Evolutionary conservation across 2,888 invertebrate genomes (phyloP).

Genomic region (Phalera bucephala): DNA sequence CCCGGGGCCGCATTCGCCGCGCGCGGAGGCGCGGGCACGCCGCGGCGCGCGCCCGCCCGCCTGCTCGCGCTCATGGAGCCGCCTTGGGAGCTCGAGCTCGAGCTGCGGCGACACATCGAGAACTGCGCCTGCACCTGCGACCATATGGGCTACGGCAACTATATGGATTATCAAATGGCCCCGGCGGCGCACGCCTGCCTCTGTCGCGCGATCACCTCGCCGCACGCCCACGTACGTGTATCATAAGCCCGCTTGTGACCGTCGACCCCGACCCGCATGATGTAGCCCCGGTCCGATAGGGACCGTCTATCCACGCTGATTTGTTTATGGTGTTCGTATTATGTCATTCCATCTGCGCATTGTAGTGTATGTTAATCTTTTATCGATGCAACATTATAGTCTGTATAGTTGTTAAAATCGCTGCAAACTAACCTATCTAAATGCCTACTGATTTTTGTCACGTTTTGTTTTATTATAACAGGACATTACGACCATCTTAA

Average conservation of each 20-base stretch:
- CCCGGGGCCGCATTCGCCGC: slow-evolving; percentile 66
- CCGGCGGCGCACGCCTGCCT: slow-evolving; percentile 76
- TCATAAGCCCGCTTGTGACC: slow-evolving; percentile 32
- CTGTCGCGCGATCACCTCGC: slow-evolving; percentile 79
- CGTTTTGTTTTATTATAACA: too few species aligned
- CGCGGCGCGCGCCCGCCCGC: slow-evolving; percentile 65
- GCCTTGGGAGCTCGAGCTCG: slow-evolving; percentile 88
- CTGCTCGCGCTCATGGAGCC: slow-evolving; percentile 77
- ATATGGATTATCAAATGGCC: slow-evolving; percentile 93
- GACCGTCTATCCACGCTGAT: slow-evolving; percentile 46
- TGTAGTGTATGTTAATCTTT: slow-evolving; percentile 22
- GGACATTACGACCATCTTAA: too few species aligned
- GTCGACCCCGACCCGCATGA: slow-evolving; percentile 50
- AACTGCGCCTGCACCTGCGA: slow-evolving; percentile 95
- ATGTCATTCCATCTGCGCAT: slow-evolving; percentile 28
- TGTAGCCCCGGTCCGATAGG: slow-evolving; percentile 47
- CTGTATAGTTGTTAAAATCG: neutral
- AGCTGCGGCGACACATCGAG: slow-evolving; percentile 94
- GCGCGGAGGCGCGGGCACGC: slow-evolving; percentile 66
- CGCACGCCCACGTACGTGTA: slow-evolving; percentile 78
- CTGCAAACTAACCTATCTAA: too few species aligned
- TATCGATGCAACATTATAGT: slow-evolving; percentile 1
- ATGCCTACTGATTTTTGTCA: too few species aligned
- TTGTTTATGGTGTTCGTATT: slow-evolving; percentile 49
- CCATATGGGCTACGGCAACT: slow-evolving; percentile 97